Conservation (phyloP, 2,113 vertebrate genomes). For the Labeo catla region DNA sequence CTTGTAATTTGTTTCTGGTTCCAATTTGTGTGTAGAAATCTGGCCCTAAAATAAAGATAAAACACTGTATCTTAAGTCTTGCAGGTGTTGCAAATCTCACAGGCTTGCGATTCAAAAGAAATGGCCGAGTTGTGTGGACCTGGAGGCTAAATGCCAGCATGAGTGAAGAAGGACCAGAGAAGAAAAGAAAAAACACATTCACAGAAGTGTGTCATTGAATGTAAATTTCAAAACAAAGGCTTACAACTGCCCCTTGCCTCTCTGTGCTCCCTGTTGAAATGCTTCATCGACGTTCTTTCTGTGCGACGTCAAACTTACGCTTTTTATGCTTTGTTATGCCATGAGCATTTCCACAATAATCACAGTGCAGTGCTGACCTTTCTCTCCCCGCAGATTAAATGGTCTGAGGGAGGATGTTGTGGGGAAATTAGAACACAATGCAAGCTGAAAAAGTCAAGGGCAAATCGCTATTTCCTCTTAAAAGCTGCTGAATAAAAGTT, state of each 20-base stretch:
- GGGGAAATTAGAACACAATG: constrained; percentile 39
- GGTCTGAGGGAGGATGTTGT: constrained; percentile 2
- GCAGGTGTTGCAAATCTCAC: not conserved
- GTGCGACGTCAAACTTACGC: not conserved
- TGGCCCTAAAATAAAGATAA: not conserved
- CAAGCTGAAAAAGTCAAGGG: constrained; percentile 31
- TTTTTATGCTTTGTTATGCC: constrained; percentile 14
- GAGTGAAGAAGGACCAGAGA: not conserved
- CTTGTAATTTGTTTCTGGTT: not conserved
- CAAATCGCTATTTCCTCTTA: constrained; percentile 24
- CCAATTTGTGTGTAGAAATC: too few species aligned
- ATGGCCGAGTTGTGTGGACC: not conserved
- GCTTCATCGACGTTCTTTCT: not conserved
- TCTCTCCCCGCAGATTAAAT: not conserved
- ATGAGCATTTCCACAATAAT: constrained; percentile 25
- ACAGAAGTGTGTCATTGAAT: not conserved
- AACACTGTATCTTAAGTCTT: not conserved
- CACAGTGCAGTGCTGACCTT: not conserved
- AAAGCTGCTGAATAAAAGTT: constrained; percentile 24
- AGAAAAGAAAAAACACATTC: not conserved
- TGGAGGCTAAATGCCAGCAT: constrained; percentile 14
- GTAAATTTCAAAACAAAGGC: constrained; percentile 10
- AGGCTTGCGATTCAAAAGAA: not conserved
- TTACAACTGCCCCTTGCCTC: not conserved
- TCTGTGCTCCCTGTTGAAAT: not conserved